These are phyloP conservation scores for Etheostoma spectabile DNA, from an alignment of 2,113 vertebrate genomes.

Conservation along the genomic window DNA sequence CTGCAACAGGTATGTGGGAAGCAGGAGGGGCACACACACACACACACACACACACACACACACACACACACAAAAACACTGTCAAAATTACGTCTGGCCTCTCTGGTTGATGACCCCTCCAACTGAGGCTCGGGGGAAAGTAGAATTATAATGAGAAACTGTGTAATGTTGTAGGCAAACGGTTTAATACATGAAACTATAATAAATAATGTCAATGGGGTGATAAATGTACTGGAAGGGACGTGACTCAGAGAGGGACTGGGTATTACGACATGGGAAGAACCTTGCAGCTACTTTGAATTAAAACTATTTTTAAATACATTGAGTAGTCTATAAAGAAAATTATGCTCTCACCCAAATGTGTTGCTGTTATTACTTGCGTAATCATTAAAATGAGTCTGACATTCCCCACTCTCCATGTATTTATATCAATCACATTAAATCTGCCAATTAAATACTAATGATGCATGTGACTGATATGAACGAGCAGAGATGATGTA, in stretches of 20 bases:
- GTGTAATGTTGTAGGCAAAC: constrained; percentile 5
- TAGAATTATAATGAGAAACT: constrained; percentile 28
- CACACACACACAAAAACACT: constrained; percentile 38
- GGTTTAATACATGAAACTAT: background rate
- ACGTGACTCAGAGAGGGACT: background rate
- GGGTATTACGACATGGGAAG: background rate
- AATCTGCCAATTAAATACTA: background rate
- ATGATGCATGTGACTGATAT: background rate
- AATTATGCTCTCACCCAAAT: background rate
- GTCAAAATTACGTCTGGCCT: constrained; percentile 53
- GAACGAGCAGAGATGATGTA: background rate
- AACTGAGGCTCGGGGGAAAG: constrained; percentile 24
- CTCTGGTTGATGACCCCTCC: constrained; percentile 20
- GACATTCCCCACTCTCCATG: background rate
- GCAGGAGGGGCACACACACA: constrained; percentile 4
- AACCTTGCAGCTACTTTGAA: background rate
- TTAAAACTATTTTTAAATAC: background rate
- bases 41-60: constrained; percentile 35
- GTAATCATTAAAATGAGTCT: background rate
- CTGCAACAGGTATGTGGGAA: constrained; percentile 73
- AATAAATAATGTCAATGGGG: background rate
- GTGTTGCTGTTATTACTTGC: background rate
- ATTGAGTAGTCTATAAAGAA: background rate
- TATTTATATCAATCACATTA: background rate
- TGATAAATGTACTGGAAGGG: background rate